phyloP scores from a whole-genome alignment of 2,113 vertebrate species.

The Hippocampus guttulatus region DNA sequence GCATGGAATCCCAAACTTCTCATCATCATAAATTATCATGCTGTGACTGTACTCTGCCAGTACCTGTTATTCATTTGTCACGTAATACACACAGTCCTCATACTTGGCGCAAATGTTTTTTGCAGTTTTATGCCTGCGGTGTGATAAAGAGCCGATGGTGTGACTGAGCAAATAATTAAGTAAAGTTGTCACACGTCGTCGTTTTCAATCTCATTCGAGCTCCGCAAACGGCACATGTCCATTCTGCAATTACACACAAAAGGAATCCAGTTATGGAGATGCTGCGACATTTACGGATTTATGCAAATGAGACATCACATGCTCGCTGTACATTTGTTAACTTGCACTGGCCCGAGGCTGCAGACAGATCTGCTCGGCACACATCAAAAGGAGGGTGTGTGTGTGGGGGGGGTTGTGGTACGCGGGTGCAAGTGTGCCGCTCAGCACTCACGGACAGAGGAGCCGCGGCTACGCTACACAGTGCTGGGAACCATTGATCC shows the following conservation, averaged over 20 bases:
- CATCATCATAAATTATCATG: not conserved
- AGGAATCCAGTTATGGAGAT: slow-evolving; percentile 69
- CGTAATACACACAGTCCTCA: not conserved
- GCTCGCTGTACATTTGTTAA: slow-evolving; percentile 75
- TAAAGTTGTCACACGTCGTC: slow-evolving; percentile 19
- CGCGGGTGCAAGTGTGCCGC: slow-evolving; percentile 41
- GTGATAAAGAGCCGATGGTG: slow-evolving; percentile 29
- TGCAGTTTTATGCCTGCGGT: not conserved
- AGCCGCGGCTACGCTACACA: slow-evolving; percentile 52
- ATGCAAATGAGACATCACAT: slow-evolving; percentile 74
- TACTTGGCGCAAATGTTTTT: not conserved
- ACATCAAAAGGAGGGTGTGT: slow-evolving; percentile 47
- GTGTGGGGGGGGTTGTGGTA: too few relatives aligned
- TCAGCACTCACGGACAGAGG: slow-evolving; percentile 74
- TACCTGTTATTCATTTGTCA: not conserved
- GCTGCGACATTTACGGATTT: slow-evolving; percentile 69
- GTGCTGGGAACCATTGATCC: slow-evolving; percentile 68
- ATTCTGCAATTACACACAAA: slow-evolving; percentile 68
- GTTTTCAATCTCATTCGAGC: slow-evolving; percentile 13
- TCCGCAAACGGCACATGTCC: slow-evolving; percentile 9
- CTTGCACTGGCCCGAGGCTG: slow-evolving; percentile 73
- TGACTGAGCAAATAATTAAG: slow-evolving; percentile 30
- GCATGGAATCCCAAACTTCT: not conserved
- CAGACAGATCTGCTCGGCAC: slow-evolving; percentile 69
- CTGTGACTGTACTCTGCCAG: not conserved